Conservation (phyloP, 2,797 vertebrate species). For the Channa striata region DNA sequence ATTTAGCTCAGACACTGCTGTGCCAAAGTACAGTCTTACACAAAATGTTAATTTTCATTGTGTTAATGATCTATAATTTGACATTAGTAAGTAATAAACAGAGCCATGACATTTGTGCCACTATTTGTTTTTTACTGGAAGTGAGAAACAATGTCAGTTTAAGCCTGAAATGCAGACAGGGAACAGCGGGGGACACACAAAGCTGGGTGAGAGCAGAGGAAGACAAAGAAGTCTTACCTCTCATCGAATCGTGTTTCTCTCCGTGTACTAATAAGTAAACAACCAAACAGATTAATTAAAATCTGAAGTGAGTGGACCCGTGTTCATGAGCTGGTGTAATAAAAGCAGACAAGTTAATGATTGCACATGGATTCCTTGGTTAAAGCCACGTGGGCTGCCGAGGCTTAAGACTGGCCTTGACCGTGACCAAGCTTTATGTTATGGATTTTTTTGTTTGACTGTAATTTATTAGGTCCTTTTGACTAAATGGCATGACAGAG, state of each 20-base stretch:
- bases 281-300: slow-evolving; percentile 41
- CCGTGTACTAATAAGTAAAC: slow-evolving; percentile 42
- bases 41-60: too few relatives aligned
- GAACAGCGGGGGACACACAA: too few relatives aligned
- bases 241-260: slow-evolving; percentile 11
- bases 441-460: slow-evolving; percentile 65
- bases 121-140: neutral
- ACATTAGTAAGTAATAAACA: neutral
- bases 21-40: too few relatives aligned
- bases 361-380: slow-evolving; percentile 63
- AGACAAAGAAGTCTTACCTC: neutral
- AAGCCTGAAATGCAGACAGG: neutral
- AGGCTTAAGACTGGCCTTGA: slow-evolving; percentile 35
- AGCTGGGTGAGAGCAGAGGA: neutral
- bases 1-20: too few relatives aligned
- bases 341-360: slow-evolving; percentile 73
- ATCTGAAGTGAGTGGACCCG: slow-evolving; percentile 17
- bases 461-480: slow-evolving; percentile 60
- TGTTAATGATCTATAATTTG: neutral
- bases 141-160: too few relatives aligned
- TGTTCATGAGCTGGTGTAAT: slow-evolving; percentile 56
- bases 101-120: neutral
- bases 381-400: slow-evolving; percentile 53
- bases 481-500: slow-evolving; percentile 50
- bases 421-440: slow-evolving; percentile 35